These are phyloP conservation scores for Drosophila anceps DNA, from an alignment of 2,888 invertebrate genomes.

Conservation along the genomic window DNA sequence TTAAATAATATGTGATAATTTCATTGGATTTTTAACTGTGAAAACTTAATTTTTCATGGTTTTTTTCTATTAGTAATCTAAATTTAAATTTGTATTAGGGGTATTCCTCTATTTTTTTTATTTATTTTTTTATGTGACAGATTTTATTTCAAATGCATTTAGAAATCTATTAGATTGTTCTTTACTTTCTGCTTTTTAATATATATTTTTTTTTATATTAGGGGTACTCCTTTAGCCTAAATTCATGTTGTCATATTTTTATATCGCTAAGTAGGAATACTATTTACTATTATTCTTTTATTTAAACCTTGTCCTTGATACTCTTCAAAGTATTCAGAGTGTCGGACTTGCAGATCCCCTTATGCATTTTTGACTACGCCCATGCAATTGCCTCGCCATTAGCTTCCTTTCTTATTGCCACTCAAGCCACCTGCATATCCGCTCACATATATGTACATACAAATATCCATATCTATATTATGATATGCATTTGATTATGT, in stretches of 20 bases:
- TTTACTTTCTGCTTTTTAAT: background rate
- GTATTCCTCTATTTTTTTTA: background rate
- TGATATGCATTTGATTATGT: conserved; percentile 28
- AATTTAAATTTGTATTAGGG: background rate
- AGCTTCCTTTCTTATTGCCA: background rate
- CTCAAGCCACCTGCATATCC: conserved; percentile 4
- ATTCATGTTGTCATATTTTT: background rate
- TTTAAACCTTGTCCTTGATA: background rate
- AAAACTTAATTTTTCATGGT: background rate
- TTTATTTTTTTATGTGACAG: too few species aligned
- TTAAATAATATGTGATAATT: too few species aligned
- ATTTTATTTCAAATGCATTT: background rate
- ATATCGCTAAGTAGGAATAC: background rate
- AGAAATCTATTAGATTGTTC: background rate
- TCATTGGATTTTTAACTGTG: background rate
- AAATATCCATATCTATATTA: conserved; percentile 1
- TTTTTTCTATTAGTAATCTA: background rate
- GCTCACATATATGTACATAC: background rate
- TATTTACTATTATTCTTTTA: background rate
- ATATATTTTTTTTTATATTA: background rate
- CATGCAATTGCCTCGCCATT: background rate
- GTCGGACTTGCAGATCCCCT: background rate
- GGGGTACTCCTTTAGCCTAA: background rate
- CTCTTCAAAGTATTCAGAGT: background rate
- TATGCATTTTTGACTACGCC: background rate